Evolutionary conservation across 2,113 vertebrate species (phyloP).

Genomic region (Neomonachus schauinslandi): DNA sequence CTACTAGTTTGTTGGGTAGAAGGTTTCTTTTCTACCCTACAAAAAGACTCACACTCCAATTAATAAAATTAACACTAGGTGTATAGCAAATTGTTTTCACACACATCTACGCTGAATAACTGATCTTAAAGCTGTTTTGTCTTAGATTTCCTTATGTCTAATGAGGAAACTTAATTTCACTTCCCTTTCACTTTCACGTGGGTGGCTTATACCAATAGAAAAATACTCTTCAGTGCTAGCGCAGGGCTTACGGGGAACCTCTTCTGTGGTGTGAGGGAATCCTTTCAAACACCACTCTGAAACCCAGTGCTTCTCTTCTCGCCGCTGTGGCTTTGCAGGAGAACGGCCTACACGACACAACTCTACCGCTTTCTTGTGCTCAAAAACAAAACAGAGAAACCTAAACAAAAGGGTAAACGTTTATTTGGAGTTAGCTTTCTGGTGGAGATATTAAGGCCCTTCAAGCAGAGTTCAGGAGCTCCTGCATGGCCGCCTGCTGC

Average conservation of each 20-base stretch:
- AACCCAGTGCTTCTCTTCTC: slow-evolving; percentile 79
- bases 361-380: slow-evolving; percentile 87
- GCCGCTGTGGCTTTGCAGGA: slow-evolving; percentile 81
- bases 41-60: slow-evolving; percentile 84
- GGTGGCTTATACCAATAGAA: slow-evolving; percentile 86
- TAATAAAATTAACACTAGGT: slow-evolving; percentile 85
- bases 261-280: slow-evolving; percentile 77
- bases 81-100: slow-evolving; percentile 82
- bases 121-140: slow-evolving; percentile 82
- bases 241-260: slow-evolving; percentile 81
- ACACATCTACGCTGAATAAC: slow-evolving; percentile 82
- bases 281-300: slow-evolving; percentile 73
- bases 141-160: slow-evolving; percentile 82
- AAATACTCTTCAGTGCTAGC: slow-evolving; percentile 89
- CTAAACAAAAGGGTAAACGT: slow-evolving; percentile 91
- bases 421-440: slow-evolving; percentile 91
- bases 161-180: slow-evolving; percentile 82
- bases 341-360: slow-evolving; percentile 85
- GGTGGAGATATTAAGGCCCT: slow-evolving; percentile 85
- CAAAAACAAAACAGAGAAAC: slow-evolving; percentile 91
- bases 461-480: slow-evolving; percentile 97
- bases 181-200: slow-evolving; percentile 82
- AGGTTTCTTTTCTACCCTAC: slow-evolving; percentile 82
- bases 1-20: slow-evolving; percentile 83
- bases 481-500: slow-evolving; percentile 97